Base-by-base conservation (phyloP, 2,113 vertebrate genomes). In the Hippoglossus stenolepis region DNA sequence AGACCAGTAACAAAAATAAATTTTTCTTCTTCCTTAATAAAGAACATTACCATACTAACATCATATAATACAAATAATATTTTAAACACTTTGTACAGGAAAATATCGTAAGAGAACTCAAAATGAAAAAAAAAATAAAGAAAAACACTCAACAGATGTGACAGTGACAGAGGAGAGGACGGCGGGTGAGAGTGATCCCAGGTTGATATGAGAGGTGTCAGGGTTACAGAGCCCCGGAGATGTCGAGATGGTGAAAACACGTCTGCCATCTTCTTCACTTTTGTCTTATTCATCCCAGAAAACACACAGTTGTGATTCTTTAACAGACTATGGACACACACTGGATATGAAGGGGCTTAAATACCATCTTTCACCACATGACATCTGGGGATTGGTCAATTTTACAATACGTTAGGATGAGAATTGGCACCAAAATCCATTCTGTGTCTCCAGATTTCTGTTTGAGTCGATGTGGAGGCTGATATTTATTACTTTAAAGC, bases 1-100 rank as follows among this genome's bases (percentile, higher is more conserved):
- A 97, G 97, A 98, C 97, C 96, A 96, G 97, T 99, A 98, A 98
- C 97, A 99, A 99, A 98, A 99, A 99, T 98, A 99, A 99, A 99
- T 97, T 97, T 60, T 97, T 95, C 96, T 97, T 93, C 90, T 96
- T 97, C 96, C 96, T 97, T 97, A 97, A 97, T 97, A 98, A 97
- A 98, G 96, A 97, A 98, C 97, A 96, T 97, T 96, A 97, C 96
- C 96, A 94, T 97, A 99, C 96, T 97, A 97, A 97, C 96, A 97
- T 97, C 95, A 96, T 97, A 97, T 98, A 97, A 98, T 97, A 98
- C 96, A 99, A 98, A 98, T 97, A 96, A 96, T 90, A 91, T 95
- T 95, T 97, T 96, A 96, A 97, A 97, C 89, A 93, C 90, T 96
- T 98, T 98, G 94, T 98, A 98, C 97, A 98, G 96, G 95, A 96